These are phyloP conservation scores for Hesperophylax magnus DNA, from an alignment of 1,140 invertebrate genomes.

Conservation along the genomic window DNA sequence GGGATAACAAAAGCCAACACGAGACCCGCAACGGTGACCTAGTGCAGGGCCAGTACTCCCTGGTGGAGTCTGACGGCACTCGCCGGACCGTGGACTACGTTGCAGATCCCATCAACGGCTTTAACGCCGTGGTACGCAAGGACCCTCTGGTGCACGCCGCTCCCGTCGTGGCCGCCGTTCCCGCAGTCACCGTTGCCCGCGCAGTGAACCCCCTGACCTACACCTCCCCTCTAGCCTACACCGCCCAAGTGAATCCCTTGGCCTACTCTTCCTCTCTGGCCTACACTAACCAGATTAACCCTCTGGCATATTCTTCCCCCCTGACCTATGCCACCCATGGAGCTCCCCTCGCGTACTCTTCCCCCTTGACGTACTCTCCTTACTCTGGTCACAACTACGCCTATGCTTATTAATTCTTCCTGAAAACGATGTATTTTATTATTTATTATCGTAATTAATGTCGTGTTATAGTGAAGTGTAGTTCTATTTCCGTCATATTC, in stretches of 20 bases:
- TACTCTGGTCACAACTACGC: slow-evolving; percentile 34
- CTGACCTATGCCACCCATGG: not conserved
- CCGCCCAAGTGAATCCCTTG: slow-evolving; percentile 56
- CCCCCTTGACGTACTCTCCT: slow-evolving; percentile 12
- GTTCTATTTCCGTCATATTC: no score
- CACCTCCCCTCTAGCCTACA: slow-evolving; percentile 51
- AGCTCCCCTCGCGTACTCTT: slow-evolving; percentile 14
- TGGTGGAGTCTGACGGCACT: slow-evolving; percentile 74
- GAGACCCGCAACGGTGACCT: slow-evolving; percentile 75
- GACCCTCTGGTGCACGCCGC: slow-evolving; percentile 50
- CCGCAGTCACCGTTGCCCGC: slow-evolving; percentile 73
- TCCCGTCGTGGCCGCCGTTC: slow-evolving; percentile 65
- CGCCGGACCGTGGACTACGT: slow-evolving; percentile 73
- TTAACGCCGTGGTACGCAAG: slow-evolving; percentile 58
- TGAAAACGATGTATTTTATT: no score
- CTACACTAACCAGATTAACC: slow-evolving; percentile 14
- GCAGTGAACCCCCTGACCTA: slow-evolving; percentile 34
- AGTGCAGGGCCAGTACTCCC: slow-evolving; percentile 73
- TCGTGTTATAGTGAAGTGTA: no score
- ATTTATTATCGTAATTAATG: no score
- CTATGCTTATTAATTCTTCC: slow-evolving; percentile 47
- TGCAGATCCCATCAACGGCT: slow-evolving; percentile 73
- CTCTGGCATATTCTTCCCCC: slow-evolving; percentile 46
- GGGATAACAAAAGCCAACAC: slow-evolving; percentile 75
- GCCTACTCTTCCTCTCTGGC: slow-evolving; percentile 54